Evolutionary conservation across 1,140 invertebrate species (phyloP).

Genomic region (Drosophila willistoni): DNA sequence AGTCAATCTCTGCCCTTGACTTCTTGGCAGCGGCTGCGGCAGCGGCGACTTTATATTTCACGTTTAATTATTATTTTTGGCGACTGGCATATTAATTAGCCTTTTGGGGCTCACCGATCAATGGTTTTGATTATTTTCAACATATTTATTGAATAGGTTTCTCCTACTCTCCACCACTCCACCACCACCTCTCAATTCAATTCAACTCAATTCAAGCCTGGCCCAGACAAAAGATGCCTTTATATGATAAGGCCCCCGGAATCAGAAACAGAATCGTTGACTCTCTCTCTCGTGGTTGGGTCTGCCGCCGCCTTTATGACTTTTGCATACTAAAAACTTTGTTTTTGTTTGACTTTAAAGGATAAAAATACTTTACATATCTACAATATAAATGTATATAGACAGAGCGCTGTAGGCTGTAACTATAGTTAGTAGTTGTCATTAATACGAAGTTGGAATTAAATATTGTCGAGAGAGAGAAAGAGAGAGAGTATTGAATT

Average conservation of each 20-base stretch:
- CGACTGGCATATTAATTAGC: slow-evolving; percentile 55
- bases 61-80: slow-evolving; percentile 61
- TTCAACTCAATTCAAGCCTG: neutral
- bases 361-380: slow-evolving; percentile 40
- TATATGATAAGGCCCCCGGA: slow-evolving; percentile 42
- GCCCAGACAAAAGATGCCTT: slow-evolving; percentile 52
- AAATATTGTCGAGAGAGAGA: neutral
- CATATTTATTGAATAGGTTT: slow-evolving; percentile 42
- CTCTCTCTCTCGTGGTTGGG: slow-evolving; percentile 7
- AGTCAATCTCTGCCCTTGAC: slow-evolving; percentile 2
- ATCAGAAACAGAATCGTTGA: neutral
- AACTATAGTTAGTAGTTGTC: neutral
- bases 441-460: slow-evolving; percentile 4
- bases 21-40: neutral
- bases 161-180: too few relatives aligned
- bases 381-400: slow-evolving; percentile 9
- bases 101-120: slow-evolving; percentile 30
- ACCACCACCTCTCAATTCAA: neutral
- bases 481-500: neutral
- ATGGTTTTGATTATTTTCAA: slow-evolving; percentile 49
- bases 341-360: slow-evolving; percentile 37
- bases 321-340: slow-evolving; percentile 59
- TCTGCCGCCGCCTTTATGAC: slow-evolving; percentile 50
- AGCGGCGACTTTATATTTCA: slow-evolving; percentile 23
- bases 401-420: neutral